Conservation (phyloP, 2,888 invertebrate species). For the Acanthacorydalis orientalis region DNA sequence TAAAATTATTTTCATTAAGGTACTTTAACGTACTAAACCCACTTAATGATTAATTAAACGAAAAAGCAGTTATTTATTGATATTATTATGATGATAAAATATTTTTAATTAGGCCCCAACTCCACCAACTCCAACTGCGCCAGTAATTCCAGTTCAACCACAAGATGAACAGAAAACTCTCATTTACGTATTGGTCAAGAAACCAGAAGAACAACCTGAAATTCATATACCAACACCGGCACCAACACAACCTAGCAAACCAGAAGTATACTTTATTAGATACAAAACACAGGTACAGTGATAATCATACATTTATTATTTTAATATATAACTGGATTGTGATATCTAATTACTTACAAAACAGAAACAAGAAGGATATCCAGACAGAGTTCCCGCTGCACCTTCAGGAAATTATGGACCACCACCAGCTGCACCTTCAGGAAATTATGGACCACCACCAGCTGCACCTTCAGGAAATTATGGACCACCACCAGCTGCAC, state of each 20-base stretch:
- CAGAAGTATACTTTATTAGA: conserved; percentile 81
- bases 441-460: conserved; percentile 32
- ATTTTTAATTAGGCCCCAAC: conserved; percentile 72
- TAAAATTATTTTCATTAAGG: conserved; percentile 73
- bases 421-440: conserved; percentile 26
- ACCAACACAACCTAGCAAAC: conserved; percentile 75
- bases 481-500: conserved; percentile 26
- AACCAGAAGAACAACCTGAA: conserved; percentile 70
- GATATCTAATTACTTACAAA: conserved; percentile 14
- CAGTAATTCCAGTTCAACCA: conserved; percentile 63
- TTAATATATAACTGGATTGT: too few species aligned
- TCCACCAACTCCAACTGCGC: conserved; percentile 64
- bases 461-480: conserved; percentile 29
- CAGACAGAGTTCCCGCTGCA: conserved; percentile 23
- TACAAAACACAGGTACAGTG: conserved; percentile 60
- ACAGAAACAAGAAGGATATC: conserved; percentile 23
- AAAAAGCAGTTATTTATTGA: too few species aligned
- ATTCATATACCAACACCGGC: conserved; percentile 61
- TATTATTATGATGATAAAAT: too few species aligned
- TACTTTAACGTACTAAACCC: conserved; percentile 14
- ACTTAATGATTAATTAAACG: too few species aligned
- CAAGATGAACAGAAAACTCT: conserved; percentile 81
- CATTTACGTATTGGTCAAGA: conserved; percentile 77
- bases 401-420: conserved; percentile 32
- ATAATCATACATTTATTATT: not conserved